Conservation (phyloP, 2,888 invertebrate genomes). For the Xestia xanthographa region DNA sequence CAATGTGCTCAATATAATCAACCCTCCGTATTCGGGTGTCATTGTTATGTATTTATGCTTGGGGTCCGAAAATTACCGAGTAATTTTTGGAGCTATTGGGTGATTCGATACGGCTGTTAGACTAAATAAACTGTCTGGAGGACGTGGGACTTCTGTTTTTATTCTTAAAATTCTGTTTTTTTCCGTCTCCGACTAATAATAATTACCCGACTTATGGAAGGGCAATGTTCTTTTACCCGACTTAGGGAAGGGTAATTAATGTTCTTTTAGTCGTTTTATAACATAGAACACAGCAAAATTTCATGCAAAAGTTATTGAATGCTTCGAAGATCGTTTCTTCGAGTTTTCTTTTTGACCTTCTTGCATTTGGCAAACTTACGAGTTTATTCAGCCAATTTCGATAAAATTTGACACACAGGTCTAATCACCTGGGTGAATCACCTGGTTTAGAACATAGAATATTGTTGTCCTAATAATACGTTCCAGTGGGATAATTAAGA, state of each 20-base stretch:
- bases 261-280: not conserved
- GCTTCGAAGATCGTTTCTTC: not conserved
- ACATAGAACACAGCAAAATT: not conserved
- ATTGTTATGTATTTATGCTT: slow-evolving; percentile 57
- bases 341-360: not conserved
- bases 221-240: too few species aligned
- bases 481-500: not conserved
- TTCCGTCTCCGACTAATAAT: not conserved
- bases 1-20: slow-evolving; percentile 64
- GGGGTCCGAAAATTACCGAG: slow-evolving; percentile 56
- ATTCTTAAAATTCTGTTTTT: not conserved
- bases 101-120: slow-evolving; percentile 43
- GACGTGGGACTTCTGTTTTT: not conserved
- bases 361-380: not conserved
- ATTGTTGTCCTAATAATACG: not conserved
- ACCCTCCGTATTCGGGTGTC: slow-evolving; percentile 56
- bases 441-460: not conserved
- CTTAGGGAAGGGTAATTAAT: too few species aligned
- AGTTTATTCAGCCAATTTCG: not conserved
- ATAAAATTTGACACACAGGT: not conserved
- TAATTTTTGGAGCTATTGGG: slow-evolving; percentile 46
- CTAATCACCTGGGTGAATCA: not conserved
- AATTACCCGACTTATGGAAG: too few species aligned
- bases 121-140: not conserved
- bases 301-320: not conserved